phyloP scores from a whole-genome alignment of 2,797 vertebrate species.

The Podarcis siculus region DNA sequence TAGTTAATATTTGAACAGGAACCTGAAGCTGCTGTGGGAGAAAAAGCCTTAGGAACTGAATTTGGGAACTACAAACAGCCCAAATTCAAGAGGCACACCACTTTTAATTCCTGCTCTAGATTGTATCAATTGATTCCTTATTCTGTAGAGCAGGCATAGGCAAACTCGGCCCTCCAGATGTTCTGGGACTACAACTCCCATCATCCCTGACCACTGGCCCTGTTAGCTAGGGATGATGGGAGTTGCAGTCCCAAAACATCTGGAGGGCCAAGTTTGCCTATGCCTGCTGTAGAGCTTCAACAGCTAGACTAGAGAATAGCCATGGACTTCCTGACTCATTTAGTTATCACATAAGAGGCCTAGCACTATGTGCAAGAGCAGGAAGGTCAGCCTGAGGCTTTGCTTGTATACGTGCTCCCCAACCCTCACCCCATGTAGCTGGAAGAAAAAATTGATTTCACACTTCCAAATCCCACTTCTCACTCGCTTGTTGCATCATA shows the following conservation, averaged over 20 bases:
- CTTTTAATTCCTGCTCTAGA: not conserved
- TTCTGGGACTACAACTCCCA: too few relatives aligned
- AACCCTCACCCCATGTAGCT: too few relatives aligned
- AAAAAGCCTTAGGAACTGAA: not conserved
- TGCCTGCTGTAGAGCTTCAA: not conserved
- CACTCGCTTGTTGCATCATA: too few relatives aligned
- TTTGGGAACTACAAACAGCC: not conserved
- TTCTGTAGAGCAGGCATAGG: too few relatives aligned
- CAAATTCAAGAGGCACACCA: not conserved
- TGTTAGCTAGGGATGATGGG: too few relatives aligned
- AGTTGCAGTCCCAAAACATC: too few relatives aligned
- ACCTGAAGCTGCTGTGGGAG: not conserved
- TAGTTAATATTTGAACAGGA: not conserved
- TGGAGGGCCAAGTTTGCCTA: not conserved
- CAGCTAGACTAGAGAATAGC: not conserved
- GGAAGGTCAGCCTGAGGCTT: not conserved
- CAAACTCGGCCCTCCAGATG: too few relatives aligned
- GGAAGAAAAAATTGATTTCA: too few relatives aligned
- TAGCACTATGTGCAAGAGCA: not conserved
- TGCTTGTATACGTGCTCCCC: too few relatives aligned
- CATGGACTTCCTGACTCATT: not conserved
- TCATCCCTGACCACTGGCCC: too few relatives aligned
- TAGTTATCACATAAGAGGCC: too few relatives aligned
- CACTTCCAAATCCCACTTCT: too few relatives aligned
- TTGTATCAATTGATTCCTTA: not conserved